Base-by-base conservation (phyloP, 2,888 invertebrate species). In the Xestobium rufovillosum region DNA sequence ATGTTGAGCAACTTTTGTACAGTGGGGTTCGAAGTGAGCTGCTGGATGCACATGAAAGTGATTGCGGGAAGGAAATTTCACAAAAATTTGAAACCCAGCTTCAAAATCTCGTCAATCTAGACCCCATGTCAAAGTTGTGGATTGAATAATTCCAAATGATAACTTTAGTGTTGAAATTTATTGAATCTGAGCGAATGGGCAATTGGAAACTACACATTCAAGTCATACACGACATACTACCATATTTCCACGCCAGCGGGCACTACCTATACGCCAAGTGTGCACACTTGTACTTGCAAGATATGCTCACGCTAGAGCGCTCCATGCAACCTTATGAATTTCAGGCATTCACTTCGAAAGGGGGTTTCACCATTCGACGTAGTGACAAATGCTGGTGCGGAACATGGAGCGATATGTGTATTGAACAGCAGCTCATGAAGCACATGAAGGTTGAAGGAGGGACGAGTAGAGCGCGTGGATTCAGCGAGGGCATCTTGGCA, bases 61-160 rank as follows among this genome's bases (percentile, higher is more conserved):
- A 32, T 29, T 31, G 27, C 19, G 34, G 12, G 16, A 15, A 38
- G 31, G 8, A 44, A 26, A 11, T 41, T 17, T 13, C 31, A 13
- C 29, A 11, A 49, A 63, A 60, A 68, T 71, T 68, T 67, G 67
- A 71, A 69, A 69, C 72, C 69, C 69, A 70, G 67, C 70, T 71
- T 72, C 72, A 14, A 3, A 31, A 36, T 34, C 25, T 42, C 17
- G 47, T 45, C 40, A 31, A 38, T 17, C 42, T 37, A 25, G 49
- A 49, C 28, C 36, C 42, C 19, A 54, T 50, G 15, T 44, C 51
- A 9, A 45, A 45, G 37, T 31, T 54, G 23, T 53, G 53, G 51
- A n/a, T n/a, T n/a, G n/a, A n/a, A n/a, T n/a, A n/a, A n/a, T n/a
- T 57, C 4, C 36, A 48, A 40, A 42, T 35, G 39, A n/a, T n/a